phyloP scores from a whole-genome alignment of 2,797 vertebrate species.

The Muscicapa comitata region DNA sequence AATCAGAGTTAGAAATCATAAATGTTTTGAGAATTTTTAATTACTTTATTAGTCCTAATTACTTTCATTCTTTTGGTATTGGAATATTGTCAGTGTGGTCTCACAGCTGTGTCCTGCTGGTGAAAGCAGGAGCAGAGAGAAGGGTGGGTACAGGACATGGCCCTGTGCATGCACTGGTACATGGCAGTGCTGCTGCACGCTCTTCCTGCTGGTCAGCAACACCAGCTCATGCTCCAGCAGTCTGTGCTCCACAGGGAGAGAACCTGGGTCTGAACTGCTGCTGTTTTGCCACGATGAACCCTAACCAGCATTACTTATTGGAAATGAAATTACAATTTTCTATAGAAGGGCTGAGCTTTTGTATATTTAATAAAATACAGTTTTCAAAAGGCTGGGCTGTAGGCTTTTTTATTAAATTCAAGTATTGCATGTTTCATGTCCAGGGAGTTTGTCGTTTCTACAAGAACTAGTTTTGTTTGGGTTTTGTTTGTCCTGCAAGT shows the following conservation, averaged over 20 bases:
- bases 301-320: neutral
- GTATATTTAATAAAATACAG: slow-evolving; percentile 15
- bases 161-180: fast-evolving
- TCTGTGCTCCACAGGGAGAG: neutral
- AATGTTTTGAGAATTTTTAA: neutral
- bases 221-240: neutral
- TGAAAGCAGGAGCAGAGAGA: neutral
- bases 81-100: neutral
- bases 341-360: slow-evolving; percentile 3
- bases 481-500: neutral
- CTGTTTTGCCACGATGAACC: neutral
- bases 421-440: neutral
- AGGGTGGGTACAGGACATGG: neutral
- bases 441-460: neutral
- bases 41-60: neutral
- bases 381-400: neutral
- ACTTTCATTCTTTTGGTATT: neutral
- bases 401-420: neutral
- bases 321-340: neutral
- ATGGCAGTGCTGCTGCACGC: fast-evolving
- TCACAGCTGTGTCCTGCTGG: neutral
- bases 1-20: neutral
- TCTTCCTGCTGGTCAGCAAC: neutral
- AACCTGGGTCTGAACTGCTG: neutral
- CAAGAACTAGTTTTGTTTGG: neutral